Evolutionary conservation across 2,888 invertebrate genomes (phyloP), one percentile per base, ranked within the genome.

Genomic region (Carpatolechia fugitivella): DNA sequence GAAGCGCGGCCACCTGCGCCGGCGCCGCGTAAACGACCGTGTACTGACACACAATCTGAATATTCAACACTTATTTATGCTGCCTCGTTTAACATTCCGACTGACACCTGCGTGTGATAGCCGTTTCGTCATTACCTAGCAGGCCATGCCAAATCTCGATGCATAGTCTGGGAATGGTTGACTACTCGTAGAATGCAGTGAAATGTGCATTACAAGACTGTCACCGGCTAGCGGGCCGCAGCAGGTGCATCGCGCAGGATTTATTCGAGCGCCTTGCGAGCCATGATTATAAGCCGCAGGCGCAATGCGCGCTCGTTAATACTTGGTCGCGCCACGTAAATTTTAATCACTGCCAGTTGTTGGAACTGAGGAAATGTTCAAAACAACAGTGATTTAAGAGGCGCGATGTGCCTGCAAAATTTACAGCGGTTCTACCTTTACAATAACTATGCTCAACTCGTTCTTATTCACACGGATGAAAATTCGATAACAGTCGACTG

Each of bases 1-100:
- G 90, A 88, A 91, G 90, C 88, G 85, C 85, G 83, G 85, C 84
- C 91, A 92, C 91, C 91, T 92, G 90, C 91, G 92, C 91, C 91
- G 91, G 88, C 91, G 92, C 91, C 91, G 91, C 88, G 85, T 90
- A 91, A 91, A 91, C 87, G 90, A 80, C 85, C 86, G 73, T 86
- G 87, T 87, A 86, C 85, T 80, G 85, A 82, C 85, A 85, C 72
- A 83, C 82, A 84, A 87, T 88, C 86, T 89, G 87, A 89, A 90
- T 90, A 90, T 89, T 89, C 87, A 89, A 87, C 85, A 79, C 80
- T 79, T 84, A 84, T 85, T 82, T 85, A 83, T 80, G 74, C 76
- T 78, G 74, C 67, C 76, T 81, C 85, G 78, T 80, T 88, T 83
- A 81, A 77, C 80, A 87, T 87, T 86, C 84, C 77, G 74, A 60